phyloP scores from a whole-genome alignment of 1,140 invertebrate genomes.

The Caligus rogercresseyi region DNA sequence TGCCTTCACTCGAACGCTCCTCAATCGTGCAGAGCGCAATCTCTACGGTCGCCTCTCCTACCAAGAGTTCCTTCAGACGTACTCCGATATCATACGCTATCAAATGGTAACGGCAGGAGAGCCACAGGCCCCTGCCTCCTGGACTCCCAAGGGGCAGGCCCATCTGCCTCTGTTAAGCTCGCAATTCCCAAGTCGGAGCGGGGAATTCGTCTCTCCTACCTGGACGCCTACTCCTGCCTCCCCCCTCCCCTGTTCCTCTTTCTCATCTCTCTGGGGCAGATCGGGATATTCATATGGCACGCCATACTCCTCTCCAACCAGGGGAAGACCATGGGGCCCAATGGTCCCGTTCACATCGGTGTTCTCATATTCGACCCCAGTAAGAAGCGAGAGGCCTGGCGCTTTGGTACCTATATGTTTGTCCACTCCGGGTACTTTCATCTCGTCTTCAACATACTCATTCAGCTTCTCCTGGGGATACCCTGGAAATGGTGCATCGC shows the following conservation, averaged over 20 bases:
- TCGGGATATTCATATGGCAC: slow-evolving; percentile 32
- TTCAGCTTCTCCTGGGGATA: slow-evolving; percentile 40
- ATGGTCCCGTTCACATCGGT: slow-evolving; percentile 5
- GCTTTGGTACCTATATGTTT: slow-evolving; percentile 88
- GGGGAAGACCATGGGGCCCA: slow-evolving; percentile 21
- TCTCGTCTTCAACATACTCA: slow-evolving; percentile 35
- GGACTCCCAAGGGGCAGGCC: neutral
- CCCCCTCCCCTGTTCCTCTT: slow-evolving; percentile 73
- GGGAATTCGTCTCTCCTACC: slow-evolving; percentile 41
- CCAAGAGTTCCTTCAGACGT: neutral
- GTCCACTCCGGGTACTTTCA: slow-evolving; percentile 68
- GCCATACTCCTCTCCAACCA: slow-evolving; percentile 26
- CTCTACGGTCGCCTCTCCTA: slow-evolving; percentile 10
- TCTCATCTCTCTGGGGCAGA: slow-evolving; percentile 32
- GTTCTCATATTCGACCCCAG: slow-evolving; percentile 77
- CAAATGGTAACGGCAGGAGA: neutral
- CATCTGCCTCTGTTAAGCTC: neutral
- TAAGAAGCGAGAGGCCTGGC: slow-evolving; percentile 68
- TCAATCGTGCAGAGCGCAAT: slow-evolving; percentile 8
- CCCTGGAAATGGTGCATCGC: slow-evolving; percentile 65
- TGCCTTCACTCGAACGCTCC: slow-evolving; percentile 5
- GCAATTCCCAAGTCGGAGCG: slow-evolving; percentile 38
- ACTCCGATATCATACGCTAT: neutral
- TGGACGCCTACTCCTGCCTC: slow-evolving; percentile 65
- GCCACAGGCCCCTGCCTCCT: neutral